Evolutionary conservation across 2,113 vertebrate genomes (phyloP).

Genomic region (Holacanthus passer): DNA sequence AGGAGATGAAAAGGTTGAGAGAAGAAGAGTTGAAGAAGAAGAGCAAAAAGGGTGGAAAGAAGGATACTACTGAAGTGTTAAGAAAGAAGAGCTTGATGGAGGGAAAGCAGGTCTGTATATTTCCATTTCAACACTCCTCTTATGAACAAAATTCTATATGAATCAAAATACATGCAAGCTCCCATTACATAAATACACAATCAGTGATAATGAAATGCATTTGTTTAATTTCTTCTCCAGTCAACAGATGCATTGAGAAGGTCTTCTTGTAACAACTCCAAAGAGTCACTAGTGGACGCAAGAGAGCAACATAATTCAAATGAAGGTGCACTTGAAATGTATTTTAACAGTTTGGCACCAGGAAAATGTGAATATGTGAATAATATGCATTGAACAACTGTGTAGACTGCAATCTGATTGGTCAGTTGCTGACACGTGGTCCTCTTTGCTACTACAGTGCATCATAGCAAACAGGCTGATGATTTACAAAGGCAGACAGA

Average conservation of each 20-base stretch:
- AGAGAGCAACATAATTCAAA: constrained; percentile 32
- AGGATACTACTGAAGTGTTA: constrained; percentile 73
- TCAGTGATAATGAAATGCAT: not conserved
- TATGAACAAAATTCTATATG: not conserved
- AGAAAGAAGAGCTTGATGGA: constrained; percentile 77
- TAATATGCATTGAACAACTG: not conserved
- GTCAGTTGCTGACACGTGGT: not conserved
- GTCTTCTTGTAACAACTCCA: constrained; percentile 63
- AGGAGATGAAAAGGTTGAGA: constrained; percentile 77
- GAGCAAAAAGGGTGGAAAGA: constrained; percentile 78
- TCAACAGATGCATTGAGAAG: constrained; percentile 44
- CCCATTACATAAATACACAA: not conserved
- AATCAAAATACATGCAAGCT: not conserved
- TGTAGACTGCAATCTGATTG: not conserved
- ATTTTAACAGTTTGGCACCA: not conserved
- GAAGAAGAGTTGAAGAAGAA: constrained; percentile 86
- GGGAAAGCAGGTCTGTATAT: constrained; percentile 74
- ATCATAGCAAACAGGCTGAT: constrained; percentile 66
- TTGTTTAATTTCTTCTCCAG: constrained; percentile 36
- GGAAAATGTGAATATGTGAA: not conserved
- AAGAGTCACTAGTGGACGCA: constrained; percentile 47
- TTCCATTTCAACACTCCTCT: not conserved
- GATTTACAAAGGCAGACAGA: constrained; percentile 49
- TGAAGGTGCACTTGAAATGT: constrained; percentile 21
- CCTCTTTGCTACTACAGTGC: constrained; percentile 28